phyloP scores from a whole-genome alignment of 2,888 invertebrate genomes.

The Xylophagus ater region DNA sequence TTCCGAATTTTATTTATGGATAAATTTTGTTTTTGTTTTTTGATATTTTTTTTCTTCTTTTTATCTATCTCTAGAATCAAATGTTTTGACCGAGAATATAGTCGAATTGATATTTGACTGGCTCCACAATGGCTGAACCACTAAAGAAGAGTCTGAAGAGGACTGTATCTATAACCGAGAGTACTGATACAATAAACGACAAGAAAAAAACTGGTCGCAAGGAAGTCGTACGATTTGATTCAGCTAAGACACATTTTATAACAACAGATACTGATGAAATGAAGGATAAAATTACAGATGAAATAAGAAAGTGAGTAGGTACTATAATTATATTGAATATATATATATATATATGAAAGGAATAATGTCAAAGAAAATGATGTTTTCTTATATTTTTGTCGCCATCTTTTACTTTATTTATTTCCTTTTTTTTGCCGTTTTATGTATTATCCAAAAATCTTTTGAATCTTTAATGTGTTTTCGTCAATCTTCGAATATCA shows the following conservation, averaged over 20 bases:
- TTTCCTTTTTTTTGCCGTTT: too few species aligned
- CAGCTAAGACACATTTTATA: slow-evolving; percentile 17
- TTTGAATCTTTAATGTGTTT: too few species aligned
- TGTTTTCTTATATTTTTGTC: too few species aligned
- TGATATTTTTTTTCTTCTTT: neutral
- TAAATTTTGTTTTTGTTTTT: too few species aligned
- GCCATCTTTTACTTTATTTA: too few species aligned
- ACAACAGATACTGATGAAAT: slow-evolving; percentile 16
- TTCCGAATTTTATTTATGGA: too few species aligned
- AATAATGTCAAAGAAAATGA: too few species aligned
- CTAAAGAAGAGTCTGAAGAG: slow-evolving; percentile 7
- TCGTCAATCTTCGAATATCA: too few species aligned
- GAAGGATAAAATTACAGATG: slow-evolving; percentile 19
- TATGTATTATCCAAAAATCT: too few species aligned
- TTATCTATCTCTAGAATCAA: slow-evolving; percentile 1
- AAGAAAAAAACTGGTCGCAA: slow-evolving; percentile 7
- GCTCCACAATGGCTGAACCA: slow-evolving; percentile 9
- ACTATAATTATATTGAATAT: too few species aligned
- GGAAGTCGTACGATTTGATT: slow-evolving; percentile 18
- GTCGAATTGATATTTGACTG: slow-evolving; percentile 9
- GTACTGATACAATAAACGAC: slow-evolving; percentile 6
- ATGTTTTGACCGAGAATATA: neutral
- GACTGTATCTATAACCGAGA: too few species aligned
- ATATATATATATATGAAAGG: too few species aligned
- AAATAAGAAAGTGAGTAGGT: slow-evolving; percentile 19